Conservation (phyloP, 2,797 vertebrate genomes). For the Acipenser ruthenus region DNA sequence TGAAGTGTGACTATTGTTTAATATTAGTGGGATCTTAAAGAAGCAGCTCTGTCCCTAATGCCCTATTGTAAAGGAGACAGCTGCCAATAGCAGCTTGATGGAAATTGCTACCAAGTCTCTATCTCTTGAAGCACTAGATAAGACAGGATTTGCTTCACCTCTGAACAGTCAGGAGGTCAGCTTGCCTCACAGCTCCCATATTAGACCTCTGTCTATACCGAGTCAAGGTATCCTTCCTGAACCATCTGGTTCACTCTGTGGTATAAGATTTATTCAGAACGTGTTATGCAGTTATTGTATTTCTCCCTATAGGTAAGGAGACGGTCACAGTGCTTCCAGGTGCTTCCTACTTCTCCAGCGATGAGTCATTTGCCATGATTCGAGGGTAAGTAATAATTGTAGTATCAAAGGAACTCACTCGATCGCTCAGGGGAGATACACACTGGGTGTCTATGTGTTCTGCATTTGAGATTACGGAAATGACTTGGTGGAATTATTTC, state of each 20-base stretch:
- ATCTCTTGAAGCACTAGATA: background rate
- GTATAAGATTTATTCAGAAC: background rate
- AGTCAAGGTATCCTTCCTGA: background rate
- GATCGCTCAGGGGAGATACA: too few relatives aligned
- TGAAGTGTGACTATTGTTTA: too few relatives aligned
- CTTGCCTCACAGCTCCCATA: background rate
- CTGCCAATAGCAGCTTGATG: background rate
- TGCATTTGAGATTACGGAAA: too few relatives aligned
- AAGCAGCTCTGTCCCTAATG: too few relatives aligned
- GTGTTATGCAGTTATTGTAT: conserved; percentile 17
- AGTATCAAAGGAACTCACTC: background rate
- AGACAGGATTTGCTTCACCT: background rate
- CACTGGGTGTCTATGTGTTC: too few relatives aligned
- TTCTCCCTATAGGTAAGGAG: conserved; percentile 65
- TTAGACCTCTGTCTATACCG: conserved; percentile 6
- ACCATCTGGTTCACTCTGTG: background rate
- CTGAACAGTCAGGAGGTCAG: too few relatives aligned
- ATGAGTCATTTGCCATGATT: conserved; percentile 81
- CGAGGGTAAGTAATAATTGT: conserved; percentile 59
- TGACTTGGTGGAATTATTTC: too few relatives aligned
- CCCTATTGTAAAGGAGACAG: too few relatives aligned
- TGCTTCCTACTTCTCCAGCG: conserved; percentile 72
- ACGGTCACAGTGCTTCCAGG: conserved; percentile 73
- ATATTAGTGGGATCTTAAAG: too few relatives aligned
- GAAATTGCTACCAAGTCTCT: background rate